Percentiles rank a stretch among this genome's conserved stretches.
phyloP scores from a whole-genome alignment of 2,888 invertebrate species.

The Balanococcus diminutus region DNA sequence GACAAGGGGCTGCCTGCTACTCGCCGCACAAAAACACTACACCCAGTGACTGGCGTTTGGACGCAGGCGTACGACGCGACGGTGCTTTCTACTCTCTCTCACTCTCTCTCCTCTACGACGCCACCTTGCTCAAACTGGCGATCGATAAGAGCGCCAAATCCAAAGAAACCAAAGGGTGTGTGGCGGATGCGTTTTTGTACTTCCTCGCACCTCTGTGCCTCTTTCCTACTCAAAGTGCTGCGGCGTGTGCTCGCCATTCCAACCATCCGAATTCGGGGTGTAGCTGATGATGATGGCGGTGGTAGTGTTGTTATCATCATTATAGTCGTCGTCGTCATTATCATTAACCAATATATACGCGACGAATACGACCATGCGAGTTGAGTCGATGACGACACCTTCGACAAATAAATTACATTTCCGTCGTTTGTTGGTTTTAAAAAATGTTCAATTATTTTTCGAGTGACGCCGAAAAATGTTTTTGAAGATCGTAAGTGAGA shows the following conservation, averaged over 20 bases:
- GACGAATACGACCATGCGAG: not conserved
- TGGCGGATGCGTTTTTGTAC: not conserved
- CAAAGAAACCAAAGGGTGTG: not conserved
- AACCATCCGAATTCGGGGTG: not conserved
- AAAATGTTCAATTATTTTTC: no score
- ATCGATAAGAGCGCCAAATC: slow-evolving; percentile 5
- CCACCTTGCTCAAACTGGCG: not conserved
- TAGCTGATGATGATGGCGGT: not conserved
- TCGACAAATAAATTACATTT: no score
- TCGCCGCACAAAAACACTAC: not conserved
- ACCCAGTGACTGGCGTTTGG: not conserved
- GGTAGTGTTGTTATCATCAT: not conserved
- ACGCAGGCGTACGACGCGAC: not conserved
- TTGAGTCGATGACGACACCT: not conserved
- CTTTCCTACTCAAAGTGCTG: not conserved
- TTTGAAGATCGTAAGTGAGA: no score
- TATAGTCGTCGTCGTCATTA: not conserved
- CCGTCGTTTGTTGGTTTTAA: not conserved
- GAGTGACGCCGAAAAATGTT: no score
- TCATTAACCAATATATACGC: no score
- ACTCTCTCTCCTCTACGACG: no score
- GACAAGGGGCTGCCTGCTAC: not conserved
- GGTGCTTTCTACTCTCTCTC: not conserved
- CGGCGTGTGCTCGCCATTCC: not conserved
- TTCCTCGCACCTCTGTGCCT: not conserved